Evolutionary conservation across 1,140 invertebrate genomes (phyloP).

Genomic region (Luehdorfia chinensis): DNA sequence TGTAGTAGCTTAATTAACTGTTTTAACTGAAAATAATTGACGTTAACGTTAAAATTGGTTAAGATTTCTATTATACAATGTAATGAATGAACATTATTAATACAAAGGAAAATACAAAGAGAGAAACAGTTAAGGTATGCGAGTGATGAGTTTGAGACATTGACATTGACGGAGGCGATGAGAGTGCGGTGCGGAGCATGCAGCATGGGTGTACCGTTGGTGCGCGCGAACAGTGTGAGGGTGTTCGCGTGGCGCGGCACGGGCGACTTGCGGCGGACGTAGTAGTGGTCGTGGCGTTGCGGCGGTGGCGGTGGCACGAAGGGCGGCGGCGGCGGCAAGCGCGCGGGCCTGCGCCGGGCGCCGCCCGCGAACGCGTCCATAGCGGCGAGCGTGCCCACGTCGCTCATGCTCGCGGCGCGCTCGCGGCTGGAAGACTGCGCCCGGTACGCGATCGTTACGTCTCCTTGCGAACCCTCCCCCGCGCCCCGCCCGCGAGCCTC

Average conservation of each 20-base stretch:
- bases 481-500: conserved; percentile 41
- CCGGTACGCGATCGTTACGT: conserved; percentile 76
- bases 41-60: no score
- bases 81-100: no score
- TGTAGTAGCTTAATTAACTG: no score
- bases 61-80: no score
- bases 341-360: conserved; percentile 60
- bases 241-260: conserved; percentile 59
- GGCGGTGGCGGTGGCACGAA: conserved; percentile 72
- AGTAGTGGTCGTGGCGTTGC: conserved; percentile 66
- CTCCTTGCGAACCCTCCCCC: conserved; percentile 36
- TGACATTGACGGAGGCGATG: conserved; percentile 18
- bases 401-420: conserved; percentile 72
- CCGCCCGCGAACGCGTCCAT: conserved; percentile 77
- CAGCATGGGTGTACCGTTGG: conserved; percentile 51
- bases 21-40: no score
- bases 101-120: no score
- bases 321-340: conserved; percentile 69
- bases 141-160: no score
- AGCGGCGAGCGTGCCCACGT: conserved; percentile 72
- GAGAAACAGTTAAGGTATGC: no score
- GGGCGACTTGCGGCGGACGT: conserved; percentile 70
- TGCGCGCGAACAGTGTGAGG: conserved; percentile 65
- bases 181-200: conserved; percentile 20
- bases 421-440: conserved; percentile 73